These are phyloP conservation scores for Etheostoma cragini DNA, from an alignment of 2,113 vertebrate species.

Conservation along the genomic window DNA sequence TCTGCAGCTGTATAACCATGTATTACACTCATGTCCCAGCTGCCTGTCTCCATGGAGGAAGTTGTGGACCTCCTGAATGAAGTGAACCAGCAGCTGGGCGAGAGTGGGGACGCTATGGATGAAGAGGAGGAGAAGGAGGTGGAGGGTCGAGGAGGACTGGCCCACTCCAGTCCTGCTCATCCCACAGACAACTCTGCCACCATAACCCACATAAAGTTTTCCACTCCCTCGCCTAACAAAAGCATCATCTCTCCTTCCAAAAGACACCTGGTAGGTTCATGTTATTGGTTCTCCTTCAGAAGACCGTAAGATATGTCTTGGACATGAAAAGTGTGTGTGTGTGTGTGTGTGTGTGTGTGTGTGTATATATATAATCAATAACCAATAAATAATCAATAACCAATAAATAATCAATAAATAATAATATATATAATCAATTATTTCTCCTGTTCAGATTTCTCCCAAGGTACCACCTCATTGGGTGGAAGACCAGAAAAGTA, in stretches of 20 bases:
- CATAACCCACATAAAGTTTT: constrained; percentile 87
- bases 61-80: constrained; percentile 91
- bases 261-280: constrained; percentile 86
- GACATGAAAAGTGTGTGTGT: neutral
- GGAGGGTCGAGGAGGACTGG: constrained; percentile 37
- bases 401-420: too few species aligned
- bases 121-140: constrained; percentile 71
- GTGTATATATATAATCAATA: too few species aligned
- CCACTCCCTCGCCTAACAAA: constrained; percentile 89
- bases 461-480: constrained; percentile 94
- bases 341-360: too few species aligned
- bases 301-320: neutral
- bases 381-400: too few species aligned
- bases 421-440: too few species aligned
- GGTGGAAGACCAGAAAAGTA: constrained; percentile 94
- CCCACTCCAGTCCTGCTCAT: constrained; percentile 83
- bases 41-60: constrained; percentile 92
- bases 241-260: constrained; percentile 90
- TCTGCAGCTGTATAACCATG: neutral
- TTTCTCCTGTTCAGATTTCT: constrained; percentile 86
- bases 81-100: constrained; percentile 91
- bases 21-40: constrained; percentile 73
- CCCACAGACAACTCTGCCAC: constrained; percentile 74
- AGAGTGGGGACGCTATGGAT: constrained; percentile 82
- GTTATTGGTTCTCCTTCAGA: neutral